Evolutionary conservation across 2,797 vertebrate species (phyloP), one percentile per base, ranked within the genome.

Genomic region (Euphonia xanthogaster): DNA sequence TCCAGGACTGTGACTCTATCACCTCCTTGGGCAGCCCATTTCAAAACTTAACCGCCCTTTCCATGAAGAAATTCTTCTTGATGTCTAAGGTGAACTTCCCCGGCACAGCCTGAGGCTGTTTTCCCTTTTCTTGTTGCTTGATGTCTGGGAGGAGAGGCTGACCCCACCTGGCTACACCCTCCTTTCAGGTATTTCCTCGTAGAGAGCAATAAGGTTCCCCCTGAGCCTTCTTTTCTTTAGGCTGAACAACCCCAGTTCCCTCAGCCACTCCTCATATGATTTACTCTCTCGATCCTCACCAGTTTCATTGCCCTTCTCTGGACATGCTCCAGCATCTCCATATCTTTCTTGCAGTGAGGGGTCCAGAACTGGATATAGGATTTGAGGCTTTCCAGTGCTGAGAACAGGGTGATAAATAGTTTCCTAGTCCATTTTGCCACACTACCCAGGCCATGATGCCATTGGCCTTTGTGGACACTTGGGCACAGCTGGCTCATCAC

Each of bases 81-180:
- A 75, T 30, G 28, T 44, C 11, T 31, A 55, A 7, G 13, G 8
- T 30, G n/a, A 70, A 82, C 12, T 20, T 50, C 28, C 9, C 7
- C 0, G 1, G 28, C 2, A 39, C 12, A 63, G 20, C 28, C 14
- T 75, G 50, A 75, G n/a, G 24, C n/a, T 0, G 0, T 55, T 62
- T 82, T 20, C 40, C 67, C 31, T 89, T 51, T 25, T 50, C 21
- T 16, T 51, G 9, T 51, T 45, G 15, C 24, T 39, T 23, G 25
- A 40, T n/a, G 45, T 15, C 12, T 45, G 30, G 39, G 65, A 71
- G 14, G 30, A 57, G 12, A 63, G 44, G 25, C 18, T 19, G 14
- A 83, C 9, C 7, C 12, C 21, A 16, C 6, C 37, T 51, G 3
- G 18, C 30, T 31, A 63, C 30, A 70, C 3, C 12, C 21, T 40